Evolutionary conservation across 2,888 invertebrate genomes (phyloP), one percentile per base, ranked within the genome.

Genomic region (Mythimna loreyi): DNA sequence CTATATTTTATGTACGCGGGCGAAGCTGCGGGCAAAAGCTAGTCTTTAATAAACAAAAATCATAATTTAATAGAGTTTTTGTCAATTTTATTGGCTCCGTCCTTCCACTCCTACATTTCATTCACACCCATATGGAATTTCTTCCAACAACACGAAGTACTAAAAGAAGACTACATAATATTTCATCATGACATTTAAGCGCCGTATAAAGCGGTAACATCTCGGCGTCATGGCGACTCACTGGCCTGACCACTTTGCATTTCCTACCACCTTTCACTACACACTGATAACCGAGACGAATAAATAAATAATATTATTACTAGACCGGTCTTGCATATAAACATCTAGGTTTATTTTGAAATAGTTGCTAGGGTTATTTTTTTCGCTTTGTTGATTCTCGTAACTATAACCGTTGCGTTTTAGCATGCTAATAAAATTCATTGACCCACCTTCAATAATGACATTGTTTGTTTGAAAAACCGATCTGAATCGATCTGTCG

Each of bases 231-330:
- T 9, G 50, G 58, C 45, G 43, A n/a, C 36, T 33, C 21, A 68
- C 73, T 64, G 50, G 78, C 68, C 45, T 3, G 21, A 64, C 63
- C 28, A 68, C 67, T 73, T 67, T 50, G 45, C 28, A 73, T 73
- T 64, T 78, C 73, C 76, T 62, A 59, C 56, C 47, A 40, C 62
- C 78, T 76, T 73, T 76, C 68, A 77, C 78, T 72, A 67, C 60
- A 68, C n/a, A n/a, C 5, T 40, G 21, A 56, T 64, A 57, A 61
- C 28, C 49, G 16, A 11, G 60, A 76, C 52, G 1, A 49, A 52
- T 56, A 30, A 52, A 76, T 61, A 33, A 33, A 25, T 28, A 3
- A 28, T 55, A 33, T 30, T 47, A 16, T 40, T 23, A 52, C 47
- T 53, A 53, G 43, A 74, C 75, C 75, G 30, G 62, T 58, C n/a